These are phyloP conservation scores for Urocyon cinereoargenteus DNA, from an alignment of 2,797 vertebrate genomes.

Conservation along the genomic window DNA sequence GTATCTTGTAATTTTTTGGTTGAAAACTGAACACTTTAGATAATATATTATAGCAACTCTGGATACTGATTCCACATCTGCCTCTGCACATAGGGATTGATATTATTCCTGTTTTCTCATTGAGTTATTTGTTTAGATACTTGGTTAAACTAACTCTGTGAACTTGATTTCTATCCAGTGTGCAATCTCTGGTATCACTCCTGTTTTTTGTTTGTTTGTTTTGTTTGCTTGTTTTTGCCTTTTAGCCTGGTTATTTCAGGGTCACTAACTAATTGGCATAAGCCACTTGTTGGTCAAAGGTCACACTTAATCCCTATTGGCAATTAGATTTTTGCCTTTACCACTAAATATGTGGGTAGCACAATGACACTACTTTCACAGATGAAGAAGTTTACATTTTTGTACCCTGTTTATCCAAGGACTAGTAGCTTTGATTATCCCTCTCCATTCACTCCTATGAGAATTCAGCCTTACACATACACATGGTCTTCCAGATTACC, in stretches of 20 bases:
- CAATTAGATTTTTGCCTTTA: conserved; percentile 24
- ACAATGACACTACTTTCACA: not conserved
- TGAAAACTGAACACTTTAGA: not conserved
- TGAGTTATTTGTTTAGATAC: not conserved
- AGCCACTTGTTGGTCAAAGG: not conserved
- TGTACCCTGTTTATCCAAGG: not conserved
- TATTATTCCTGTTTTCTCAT: not conserved
- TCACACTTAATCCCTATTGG: not conserved
- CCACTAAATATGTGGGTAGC: not conserved
- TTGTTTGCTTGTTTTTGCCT: not conserved
- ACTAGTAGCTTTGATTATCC: not conserved
- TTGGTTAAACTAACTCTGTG: conserved; percentile 38
- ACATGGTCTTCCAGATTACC: not conserved
- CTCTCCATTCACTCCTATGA: not conserved
- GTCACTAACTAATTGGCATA: not conserved
- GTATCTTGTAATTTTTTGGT: not conserved
- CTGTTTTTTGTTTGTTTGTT: not conserved
- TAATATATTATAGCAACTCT: conserved; percentile 1
- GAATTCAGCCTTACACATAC: not conserved
- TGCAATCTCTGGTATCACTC: not conserved
- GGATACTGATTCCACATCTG: not conserved
- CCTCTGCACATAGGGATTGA: not conserved
- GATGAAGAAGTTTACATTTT: not conserved
- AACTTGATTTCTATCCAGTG: not conserved
- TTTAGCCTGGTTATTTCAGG: not conserved